Evolutionary conservation across 2,797 vertebrate genomes (phyloP).

Genomic region (Prunella strophiata): DNA sequence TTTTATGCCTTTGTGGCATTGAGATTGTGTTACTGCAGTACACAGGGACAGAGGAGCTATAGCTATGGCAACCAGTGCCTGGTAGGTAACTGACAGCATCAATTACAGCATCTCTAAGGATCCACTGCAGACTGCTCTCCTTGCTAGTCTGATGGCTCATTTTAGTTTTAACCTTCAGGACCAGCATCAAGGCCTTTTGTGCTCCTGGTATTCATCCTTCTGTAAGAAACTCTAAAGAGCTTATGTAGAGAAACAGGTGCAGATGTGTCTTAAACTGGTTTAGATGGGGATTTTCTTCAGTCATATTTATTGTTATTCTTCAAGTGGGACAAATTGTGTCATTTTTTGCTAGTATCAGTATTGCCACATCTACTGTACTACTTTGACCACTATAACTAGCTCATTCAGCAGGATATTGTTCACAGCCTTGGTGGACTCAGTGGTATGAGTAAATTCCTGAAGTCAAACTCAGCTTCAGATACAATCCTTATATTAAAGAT

Average conservation of each 20-base stretch:
- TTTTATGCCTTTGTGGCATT: conserved; percentile 6
- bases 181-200: neutral
- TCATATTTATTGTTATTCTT: neutral
- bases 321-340: neutral
- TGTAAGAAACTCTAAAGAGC: neutral
- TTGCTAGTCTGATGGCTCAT: neutral
- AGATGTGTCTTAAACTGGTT: neutral
- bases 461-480: neutral
- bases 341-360: neutral
- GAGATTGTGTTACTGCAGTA: neutral
- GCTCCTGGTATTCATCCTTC: neutral
- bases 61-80: conserved; percentile 26
- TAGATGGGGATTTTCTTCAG: neutral
- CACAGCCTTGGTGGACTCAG: neutral
- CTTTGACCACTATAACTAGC: neutral
- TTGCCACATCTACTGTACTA: neutral
- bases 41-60: neutral
- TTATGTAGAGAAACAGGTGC: neutral
- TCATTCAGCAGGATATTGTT: neutral
- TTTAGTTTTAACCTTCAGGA: neutral
- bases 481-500: neutral
- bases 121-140: neutral
- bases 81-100: neutral
- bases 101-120: neutral
- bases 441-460: neutral